Conservation (phyloP, 2,797 vertebrate genomes). For the Lemur catta region DNA sequence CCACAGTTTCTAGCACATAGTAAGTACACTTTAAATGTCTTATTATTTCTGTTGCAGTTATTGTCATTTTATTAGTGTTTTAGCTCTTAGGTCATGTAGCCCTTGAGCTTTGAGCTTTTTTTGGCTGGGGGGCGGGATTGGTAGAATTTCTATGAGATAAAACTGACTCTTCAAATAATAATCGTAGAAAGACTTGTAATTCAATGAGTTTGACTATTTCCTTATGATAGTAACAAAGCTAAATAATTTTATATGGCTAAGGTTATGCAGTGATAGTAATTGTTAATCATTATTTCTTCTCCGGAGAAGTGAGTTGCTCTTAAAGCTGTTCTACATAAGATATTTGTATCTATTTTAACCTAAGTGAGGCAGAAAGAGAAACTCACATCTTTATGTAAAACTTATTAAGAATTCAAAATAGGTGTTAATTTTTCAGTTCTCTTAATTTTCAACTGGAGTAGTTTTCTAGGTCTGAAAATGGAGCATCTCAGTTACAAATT, state of each 20-base stretch:
- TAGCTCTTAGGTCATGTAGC: not conserved
- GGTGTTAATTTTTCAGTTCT: not conserved
- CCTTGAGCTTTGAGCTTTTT: not conserved
- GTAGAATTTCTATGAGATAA: not conserved
- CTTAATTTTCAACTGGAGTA: not conserved
- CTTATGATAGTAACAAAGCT: not conserved
- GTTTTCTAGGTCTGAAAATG: not conserved
- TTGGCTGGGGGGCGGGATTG: not conserved
- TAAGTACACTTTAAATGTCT: not conserved
- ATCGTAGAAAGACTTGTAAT: conserved; percentile 26
- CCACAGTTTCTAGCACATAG: not conserved
- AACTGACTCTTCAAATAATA: conserved; percentile 9
- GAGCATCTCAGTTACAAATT: not conserved
- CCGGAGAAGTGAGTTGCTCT: not conserved
- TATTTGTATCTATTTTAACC: not conserved
- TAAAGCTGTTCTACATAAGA: not conserved
- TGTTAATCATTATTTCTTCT: not conserved
- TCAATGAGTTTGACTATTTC: not conserved
- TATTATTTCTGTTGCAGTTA: not conserved
- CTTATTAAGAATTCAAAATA: not conserved
- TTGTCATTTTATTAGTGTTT: not conserved
- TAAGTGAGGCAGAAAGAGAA: not conserved
- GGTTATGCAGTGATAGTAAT: not conserved
- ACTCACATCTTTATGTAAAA: not conserved
- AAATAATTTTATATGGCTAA: not conserved